Evolutionary conservation across 2,113 vertebrate genomes (phyloP), one percentile per base, ranked within the genome.

Genomic region (Chroicocephalus ridibundus): DNA sequence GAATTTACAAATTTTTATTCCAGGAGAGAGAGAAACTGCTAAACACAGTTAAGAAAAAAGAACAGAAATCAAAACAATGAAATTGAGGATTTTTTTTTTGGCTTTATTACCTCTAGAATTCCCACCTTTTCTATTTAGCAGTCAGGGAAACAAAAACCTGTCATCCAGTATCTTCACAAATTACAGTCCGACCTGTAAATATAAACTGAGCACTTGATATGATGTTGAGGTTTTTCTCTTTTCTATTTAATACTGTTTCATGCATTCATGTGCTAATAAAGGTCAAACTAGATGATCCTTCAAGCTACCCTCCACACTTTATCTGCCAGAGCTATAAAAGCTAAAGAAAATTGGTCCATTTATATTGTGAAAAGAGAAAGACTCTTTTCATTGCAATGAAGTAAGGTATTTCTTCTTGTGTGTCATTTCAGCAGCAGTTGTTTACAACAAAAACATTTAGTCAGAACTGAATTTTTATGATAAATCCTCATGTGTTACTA

Each of bases 381-480:
- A 86, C 60, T 91, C 36, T 5, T 5, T 93, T 84, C 58, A 94
- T 26, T 86, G 65, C 51, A 84, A 80, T 83, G 49, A 91, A 96
- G 88, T 27, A 82, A 54, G 31, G 26, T 62, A 75, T 91, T 86
- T 93, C 65, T 77, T 92, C 49, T 72, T 4, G 0, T 92, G 77
- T 93, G 87, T 87, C 77, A 79, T 95, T 93, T 93, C 91, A 89
- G 52, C 76, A 94, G 89, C 86, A 94, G 90, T 92, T 97, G 94
- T 95, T 97, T 95, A 89, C 94, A 94, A 90, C 76, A 94, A 89
- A 96, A 97, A 86, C 85, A 97, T 96, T 96, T 96, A 95, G 82
- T 88, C 80, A 90, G 94, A 94, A 97, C 83, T 87, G 47, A 84
- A 82, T 95, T 95, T 96, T 97, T 96, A 94, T 95, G 95, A 95